Evolutionary conservation across 2,888 invertebrate species (phyloP).

Genomic region (Synergus itoensis): DNA sequence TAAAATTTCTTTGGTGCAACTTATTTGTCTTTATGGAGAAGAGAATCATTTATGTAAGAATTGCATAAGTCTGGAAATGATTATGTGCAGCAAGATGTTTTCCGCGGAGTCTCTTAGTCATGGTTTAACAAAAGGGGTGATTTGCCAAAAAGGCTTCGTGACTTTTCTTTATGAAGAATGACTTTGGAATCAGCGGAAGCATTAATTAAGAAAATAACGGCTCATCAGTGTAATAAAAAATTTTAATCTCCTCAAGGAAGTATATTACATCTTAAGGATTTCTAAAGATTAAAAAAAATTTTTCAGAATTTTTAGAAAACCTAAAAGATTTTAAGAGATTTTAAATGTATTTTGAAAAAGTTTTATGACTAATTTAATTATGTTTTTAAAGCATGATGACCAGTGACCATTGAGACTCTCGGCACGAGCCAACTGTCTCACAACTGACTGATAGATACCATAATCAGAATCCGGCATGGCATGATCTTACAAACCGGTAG

Average conservation of each 20-base stretch:
- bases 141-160: background rate
- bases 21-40: background rate
- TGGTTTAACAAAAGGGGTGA: constrained; percentile 1
- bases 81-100: background rate
- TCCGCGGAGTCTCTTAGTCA: background rate
- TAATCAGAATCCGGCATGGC: constrained; percentile 22
- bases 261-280: too few relatives aligned
- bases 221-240: background rate
- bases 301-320: too few relatives aligned
- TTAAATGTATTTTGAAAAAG: too few relatives aligned
- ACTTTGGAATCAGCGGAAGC: background rate
- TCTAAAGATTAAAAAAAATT: too few relatives aligned
- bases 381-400: background rate
- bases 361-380: too few relatives aligned
- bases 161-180: background rate
- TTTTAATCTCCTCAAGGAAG: too few relatives aligned
- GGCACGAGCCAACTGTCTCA: constrained; percentile 34
- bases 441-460: constrained; percentile 32
- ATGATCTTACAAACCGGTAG: constrained; percentile 10
- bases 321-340: too few relatives aligned
- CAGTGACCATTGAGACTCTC: background rate
- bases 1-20: background rate
- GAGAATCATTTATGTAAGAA: background rate
- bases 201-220: constrained; percentile 7
- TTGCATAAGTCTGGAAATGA: background rate